Evolutionary conservation across 2,113 vertebrate species (phyloP), one percentile per base, ranked within the genome.

Genomic region (Hypanus sabinus): DNA sequence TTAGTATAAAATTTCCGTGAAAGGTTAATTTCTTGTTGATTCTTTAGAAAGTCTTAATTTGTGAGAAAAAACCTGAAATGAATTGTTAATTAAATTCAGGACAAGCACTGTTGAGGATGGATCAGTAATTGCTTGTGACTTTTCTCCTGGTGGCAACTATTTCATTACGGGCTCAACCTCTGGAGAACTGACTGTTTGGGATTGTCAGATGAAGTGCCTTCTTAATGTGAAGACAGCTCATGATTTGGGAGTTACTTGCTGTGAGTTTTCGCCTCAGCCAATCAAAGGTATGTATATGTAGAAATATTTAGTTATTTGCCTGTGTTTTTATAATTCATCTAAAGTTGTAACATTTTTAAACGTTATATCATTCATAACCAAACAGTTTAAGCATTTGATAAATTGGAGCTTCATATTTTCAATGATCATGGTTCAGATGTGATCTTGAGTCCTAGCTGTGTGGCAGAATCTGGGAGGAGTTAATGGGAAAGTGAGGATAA

Each of bases 191-290:
- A 97, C 98, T 27, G 71, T 98, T 81, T 98, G 98, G 98, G 97
- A 98, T 94, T 95, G 96, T 94, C 96, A 96, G 94, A 95, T 98
- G 96, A 96, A 95, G 83, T 97, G 97, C 94, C 96, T 98, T n/a
- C 94, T 93, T 80, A 97, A 96, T 5, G 97, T 98, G 95, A 98
- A 99, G 96, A 96, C 97, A 33, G 97, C 97, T 71, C 99, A 99
- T 0, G 99, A 99, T 96, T 97, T 98, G 94, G 98, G 99, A 0
- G 97, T 99, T 94, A 97, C 97, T 95, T 98, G 98, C 96, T 99
- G 98, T 94, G 96, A 97, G 95, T 97, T 98, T 95, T 97, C 98
- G 94, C 95, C 96, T 70, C 96, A 96, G 87, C 95, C 96, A 68
- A 0, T 96, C 95, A 96, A 95, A 95, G 97, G 97, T 97, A 94